Conservation (phyloP, 2,113 vertebrate species). For the Strigops habroptila region DNA sequence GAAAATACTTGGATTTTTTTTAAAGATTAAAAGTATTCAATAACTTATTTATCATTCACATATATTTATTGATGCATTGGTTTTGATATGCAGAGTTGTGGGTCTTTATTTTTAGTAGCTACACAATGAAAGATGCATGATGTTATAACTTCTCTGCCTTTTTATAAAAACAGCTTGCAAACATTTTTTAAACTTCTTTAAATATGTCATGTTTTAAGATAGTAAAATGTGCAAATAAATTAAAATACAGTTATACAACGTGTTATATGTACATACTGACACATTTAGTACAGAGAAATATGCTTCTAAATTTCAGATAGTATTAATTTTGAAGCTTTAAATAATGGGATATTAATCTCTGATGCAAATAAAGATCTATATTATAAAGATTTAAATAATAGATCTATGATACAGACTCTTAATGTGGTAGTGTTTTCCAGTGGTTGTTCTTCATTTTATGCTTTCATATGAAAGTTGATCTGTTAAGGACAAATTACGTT, state of each 20-base stretch:
- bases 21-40: neutral
- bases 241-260: neutral
- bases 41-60: neutral
- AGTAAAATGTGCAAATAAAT: neutral
- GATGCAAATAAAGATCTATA: neutral
- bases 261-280: neutral
- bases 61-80: neutral
- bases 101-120: constrained; percentile 7
- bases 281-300: neutral
- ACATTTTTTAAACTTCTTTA: neutral
- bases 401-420: neutral
- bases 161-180: neutral
- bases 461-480: neutral
- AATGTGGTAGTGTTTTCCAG: neutral
- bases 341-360: neutral
- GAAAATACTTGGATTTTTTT: neutral
- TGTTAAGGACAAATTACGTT: neutral
- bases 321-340: neutral
- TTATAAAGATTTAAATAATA: neutral
- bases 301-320: neutral
- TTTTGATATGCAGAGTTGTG: neutral
- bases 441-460: neutral
- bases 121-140: neutral
- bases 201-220: neutral
- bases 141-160: neutral